Evolutionary conservation across 2,113 vertebrate genomes (phyloP), one percentile per base, ranked within the genome.

Genomic region (Chroicocephalus ridibundus): DNA sequence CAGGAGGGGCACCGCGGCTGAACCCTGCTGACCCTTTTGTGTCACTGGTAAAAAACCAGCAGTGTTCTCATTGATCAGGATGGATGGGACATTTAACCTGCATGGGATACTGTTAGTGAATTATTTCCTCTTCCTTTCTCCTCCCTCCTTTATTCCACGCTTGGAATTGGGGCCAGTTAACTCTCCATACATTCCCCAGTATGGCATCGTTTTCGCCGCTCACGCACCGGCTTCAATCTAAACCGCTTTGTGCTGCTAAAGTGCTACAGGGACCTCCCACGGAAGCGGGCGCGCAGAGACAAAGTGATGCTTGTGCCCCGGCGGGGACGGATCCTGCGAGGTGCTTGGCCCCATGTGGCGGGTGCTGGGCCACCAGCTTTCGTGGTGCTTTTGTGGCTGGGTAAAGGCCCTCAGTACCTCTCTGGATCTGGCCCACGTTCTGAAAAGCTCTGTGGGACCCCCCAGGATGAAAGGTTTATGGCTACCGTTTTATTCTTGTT

Each of bases 391-490:
- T 79, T n/a, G 20, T 4, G 47, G 81, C 84, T 15, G 66, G 36
- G 20, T 20, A 32, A 62, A 44, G 54, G n/a, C 54, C 69, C 94
- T 82, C 94, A 85, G 96, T 49, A 97, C 89, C 94, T 80, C 93
- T 77, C 87, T 3, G 91, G 75, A 96, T 96, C 68, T 0, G 4
- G 19, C 84, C 76, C 71, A 11, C 5, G 0, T 58, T 95, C 75
- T 97, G 94, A 95, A 97, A 97, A 97, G 96, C 95, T 97, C 95
- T 49, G 94, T 90, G 94, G 96, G 97, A 96, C 97, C 94, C 94
- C 93, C 95, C 95, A 97, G 96, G 97, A 97, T 96, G 95, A 97
- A 96, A 97, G 91, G 96, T 97, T 97, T 97, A 97, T 94, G 86
- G 96, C 96, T 96, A 95, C 95, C 88, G 68, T 96, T 95, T 97